Base-by-base conservation (phyloP, 2,797 vertebrate species). In the Hydrolagus colliei region DNA sequence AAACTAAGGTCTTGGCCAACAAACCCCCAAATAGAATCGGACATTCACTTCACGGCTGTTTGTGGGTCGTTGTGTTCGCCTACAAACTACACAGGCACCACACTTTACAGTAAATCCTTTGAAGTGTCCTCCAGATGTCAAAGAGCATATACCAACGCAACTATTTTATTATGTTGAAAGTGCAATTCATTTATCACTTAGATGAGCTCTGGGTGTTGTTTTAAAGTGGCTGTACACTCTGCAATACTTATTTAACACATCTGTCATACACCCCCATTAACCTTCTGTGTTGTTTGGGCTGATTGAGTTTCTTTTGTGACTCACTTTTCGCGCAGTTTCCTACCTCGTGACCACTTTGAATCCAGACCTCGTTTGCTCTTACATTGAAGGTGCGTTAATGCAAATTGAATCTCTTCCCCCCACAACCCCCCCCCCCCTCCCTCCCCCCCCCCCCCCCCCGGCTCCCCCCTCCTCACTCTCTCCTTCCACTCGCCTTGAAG, bases 241-340 rank as follows among this genome's bases (percentile, higher is more conserved):
- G 41, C 41, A 52, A 6, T 52, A 35, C 68, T 82, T 82, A 68
- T 10, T 82, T 65, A 82, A 63, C 32, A 67, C 27, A 82, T 82
- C 79, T 67, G 67, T 82, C 79, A 82, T 10, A 82, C 61, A 32
- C 79, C 63, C 68, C 79, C 68, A 41, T 82, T 82, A 82, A 82
- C 79, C 79, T 82, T 63, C 63, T 68, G 63, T 65, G 9, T 67
- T 10, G 79, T 68, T 68, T 35, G 18, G 63, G 14, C 63, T 41
- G 79, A 68, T 68, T 82, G 79, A 82, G 68, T 68, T 68, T 68
- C 79, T 9, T 11, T 59, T 65, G 62, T 80, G 77, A 22, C 1
- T 62, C 61, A 8, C 18, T 80, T 80, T 82, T 27, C 27, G 78
- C 14, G 18, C 63, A 82, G 67, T 35, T 82, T 82, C 35, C 27